These are phyloP conservation scores for Eupithecia inturbata DNA, from an alignment of 2,888 invertebrate genomes.

Conservation along the genomic window DNA sequence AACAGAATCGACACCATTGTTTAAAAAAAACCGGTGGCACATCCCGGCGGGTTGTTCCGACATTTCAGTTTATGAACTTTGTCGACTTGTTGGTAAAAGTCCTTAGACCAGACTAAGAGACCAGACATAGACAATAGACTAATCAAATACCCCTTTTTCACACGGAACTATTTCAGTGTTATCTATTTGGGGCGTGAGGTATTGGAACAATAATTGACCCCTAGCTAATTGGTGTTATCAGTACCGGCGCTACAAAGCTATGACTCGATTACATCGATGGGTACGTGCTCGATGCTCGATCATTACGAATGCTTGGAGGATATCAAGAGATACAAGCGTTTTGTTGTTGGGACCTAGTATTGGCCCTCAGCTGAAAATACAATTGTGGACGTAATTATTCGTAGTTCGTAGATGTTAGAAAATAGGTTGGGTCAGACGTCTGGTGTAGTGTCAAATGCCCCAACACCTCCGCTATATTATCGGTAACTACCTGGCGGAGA, in stretches of 20 bases:
- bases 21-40: too few relatives aligned
- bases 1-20: too few relatives aligned
- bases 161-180: constrained; percentile 29
- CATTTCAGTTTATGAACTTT: too few relatives aligned
- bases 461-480: too few relatives aligned
- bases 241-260: constrained; percentile 11
- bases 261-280: too few relatives aligned
- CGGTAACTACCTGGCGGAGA: too few relatives aligned
- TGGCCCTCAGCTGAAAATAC: background rate
- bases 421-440: background rate
- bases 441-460: background rate
- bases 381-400: background rate
- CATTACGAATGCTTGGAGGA: background rate
- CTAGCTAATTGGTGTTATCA: constrained; percentile 24
- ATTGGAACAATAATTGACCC: constrained; percentile 25
- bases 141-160: background rate
- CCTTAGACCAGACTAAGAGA: background rate
- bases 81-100: too few relatives aligned
- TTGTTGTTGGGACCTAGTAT: background rate
- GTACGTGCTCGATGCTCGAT: too few relatives aligned
- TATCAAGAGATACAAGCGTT: background rate
- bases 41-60: too few relatives aligned
- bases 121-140: background rate
- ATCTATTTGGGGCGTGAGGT: constrained; percentile 29
- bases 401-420: background rate